Conservation (phyloP, 2,797 vertebrate species). For the Lycodopsis pacificus region DNA sequence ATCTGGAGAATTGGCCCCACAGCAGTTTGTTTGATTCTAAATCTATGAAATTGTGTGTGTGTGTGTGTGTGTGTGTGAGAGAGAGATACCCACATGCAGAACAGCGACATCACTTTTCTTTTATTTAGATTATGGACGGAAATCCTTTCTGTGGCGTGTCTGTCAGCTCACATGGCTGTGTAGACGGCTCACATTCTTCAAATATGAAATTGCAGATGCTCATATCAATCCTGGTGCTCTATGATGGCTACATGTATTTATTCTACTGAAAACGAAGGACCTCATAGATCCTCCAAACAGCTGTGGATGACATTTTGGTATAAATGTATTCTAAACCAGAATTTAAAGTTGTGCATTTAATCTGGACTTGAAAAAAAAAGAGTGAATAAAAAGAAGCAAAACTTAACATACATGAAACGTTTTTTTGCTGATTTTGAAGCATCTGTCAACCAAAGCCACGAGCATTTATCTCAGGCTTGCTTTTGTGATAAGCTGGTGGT, state of each 20-base stretch:
- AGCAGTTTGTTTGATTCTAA: slow-evolving; percentile 55
- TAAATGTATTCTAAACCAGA: not conserved
- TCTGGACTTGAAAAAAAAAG: slow-evolving; percentile 7
- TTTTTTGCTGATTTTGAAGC: slow-evolving; percentile 15
- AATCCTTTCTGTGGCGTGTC: not conserved
- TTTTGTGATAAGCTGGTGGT: slow-evolving; percentile 40
- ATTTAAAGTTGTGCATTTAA: not conserved
- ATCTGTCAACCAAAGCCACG: slow-evolving; percentile 40
- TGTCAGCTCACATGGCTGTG: not conserved
- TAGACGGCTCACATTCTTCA: not conserved
- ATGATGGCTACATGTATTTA: not conserved
- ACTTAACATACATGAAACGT: slow-evolving; percentile 2
- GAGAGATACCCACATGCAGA: not conserved
- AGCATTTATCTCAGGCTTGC: slow-evolving; percentile 33
- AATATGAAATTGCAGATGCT: not conserved
- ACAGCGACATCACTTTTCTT: not conserved
- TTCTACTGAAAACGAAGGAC: not conserved
- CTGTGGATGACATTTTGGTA: not conserved
- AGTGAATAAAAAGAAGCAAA: slow-evolving; percentile 5
- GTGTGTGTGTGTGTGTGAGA: not conserved
- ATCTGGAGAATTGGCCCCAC: slow-evolving; percentile 58
- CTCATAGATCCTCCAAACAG: not conserved
- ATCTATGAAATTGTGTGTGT: slow-evolving; percentile 9
- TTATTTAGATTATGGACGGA: not conserved
- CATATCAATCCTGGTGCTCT: not conserved